phyloP scores from a whole-genome alignment of 2,797 vertebrate species.

The Hippocampus kuda region DNA sequence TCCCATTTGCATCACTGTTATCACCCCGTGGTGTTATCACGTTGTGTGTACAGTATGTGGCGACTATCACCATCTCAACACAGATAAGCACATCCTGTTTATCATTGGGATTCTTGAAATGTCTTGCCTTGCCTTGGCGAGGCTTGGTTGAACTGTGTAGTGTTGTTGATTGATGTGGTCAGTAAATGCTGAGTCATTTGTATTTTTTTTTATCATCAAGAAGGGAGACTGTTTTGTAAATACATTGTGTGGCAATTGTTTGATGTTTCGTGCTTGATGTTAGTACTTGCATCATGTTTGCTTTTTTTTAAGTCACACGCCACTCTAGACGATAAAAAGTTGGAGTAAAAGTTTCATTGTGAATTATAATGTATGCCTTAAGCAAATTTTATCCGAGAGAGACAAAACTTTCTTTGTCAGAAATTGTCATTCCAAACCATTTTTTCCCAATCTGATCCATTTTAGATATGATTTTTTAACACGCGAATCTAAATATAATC shows the following conservation, averaged over 20 bases:
- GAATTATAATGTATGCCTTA: no score
- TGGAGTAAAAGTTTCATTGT: not conserved
- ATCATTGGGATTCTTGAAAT: slow-evolving; percentile 38
- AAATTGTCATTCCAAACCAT: not conserved
- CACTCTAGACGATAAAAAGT: not conserved
- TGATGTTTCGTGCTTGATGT: no score
- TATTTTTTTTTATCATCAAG: not conserved
- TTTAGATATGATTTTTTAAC: no score
- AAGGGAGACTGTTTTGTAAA: slow-evolving; percentile 10
- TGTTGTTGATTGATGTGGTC: slow-evolving; percentile 17
- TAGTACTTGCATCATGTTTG: no score
- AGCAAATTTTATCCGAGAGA: no score
- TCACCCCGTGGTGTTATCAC: slow-evolving; percentile 19
- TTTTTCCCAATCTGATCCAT: no score
- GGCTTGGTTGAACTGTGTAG: not conserved
- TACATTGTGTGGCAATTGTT: not conserved
- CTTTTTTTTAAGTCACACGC: no score
- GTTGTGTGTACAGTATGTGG: slow-evolving; percentile 24
- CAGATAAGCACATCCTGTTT: slow-evolving; percentile 33
- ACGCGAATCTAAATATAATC: no score
- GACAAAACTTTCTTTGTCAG: no score
- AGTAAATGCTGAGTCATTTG: slow-evolving; percentile 4
- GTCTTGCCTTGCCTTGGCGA: slow-evolving; percentile 31
- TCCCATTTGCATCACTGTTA: slow-evolving; percentile 16
- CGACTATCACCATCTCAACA: slow-evolving; percentile 14